A percentile compares a stretch with the other conserved stretches of the same genome.
Evolutionary conservation across 2,113 vertebrate genomes (phyloP).

Genomic region (Epinephelus cyanopodus): DNA sequence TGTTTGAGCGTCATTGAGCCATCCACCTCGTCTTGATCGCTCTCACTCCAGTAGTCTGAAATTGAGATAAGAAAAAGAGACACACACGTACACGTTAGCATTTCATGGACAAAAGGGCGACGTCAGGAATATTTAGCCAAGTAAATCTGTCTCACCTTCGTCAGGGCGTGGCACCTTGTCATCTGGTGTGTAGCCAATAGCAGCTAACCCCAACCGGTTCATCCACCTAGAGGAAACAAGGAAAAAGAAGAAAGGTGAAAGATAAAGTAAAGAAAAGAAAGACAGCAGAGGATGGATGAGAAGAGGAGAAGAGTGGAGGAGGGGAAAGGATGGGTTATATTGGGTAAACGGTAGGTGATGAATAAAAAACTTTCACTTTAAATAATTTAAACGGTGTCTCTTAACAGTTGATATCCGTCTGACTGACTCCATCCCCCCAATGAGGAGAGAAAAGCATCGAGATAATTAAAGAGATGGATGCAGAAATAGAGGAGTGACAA

Average conservation of each 20-base stretch:
- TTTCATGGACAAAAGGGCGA: background rate
- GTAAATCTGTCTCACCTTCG: slow-evolving; percentile 85
- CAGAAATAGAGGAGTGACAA: slow-evolving; percentile 43
- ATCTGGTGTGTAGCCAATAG: slow-evolving; percentile 94
- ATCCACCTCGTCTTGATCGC: slow-evolving; percentile 92
- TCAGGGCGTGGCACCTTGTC: slow-evolving; percentile 92
- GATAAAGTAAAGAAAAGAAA: background rate
- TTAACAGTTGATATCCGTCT: slow-evolving; percentile 53
- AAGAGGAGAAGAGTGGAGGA: slow-evolving; percentile 12
- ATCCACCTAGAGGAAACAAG: slow-evolving; percentile 87
- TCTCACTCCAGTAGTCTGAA: slow-evolving; percentile 96
- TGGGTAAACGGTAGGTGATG: slow-evolving; percentile 46
- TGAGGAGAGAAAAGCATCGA: slow-evolving; percentile 40
- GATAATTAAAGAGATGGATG: slow-evolving; percentile 59
- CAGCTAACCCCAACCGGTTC: slow-evolving; percentile 93
- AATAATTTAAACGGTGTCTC: slow-evolving; percentile 62
- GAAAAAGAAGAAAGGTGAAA: background rate
- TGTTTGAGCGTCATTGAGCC: slow-evolving; percentile 93
- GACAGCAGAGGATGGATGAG: background rate
- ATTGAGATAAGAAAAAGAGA: slow-evolving; percentile 3
- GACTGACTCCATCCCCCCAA: slow-evolving; percentile 33
- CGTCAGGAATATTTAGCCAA: background rate
- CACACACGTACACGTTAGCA: background rate
- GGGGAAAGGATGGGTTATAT: slow-evolving; percentile 21
- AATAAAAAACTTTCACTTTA: slow-evolving; percentile 52